phyloP scores from a whole-genome alignment of 1,140 invertebrate species.

The Harlomillsia oculata region DNA sequence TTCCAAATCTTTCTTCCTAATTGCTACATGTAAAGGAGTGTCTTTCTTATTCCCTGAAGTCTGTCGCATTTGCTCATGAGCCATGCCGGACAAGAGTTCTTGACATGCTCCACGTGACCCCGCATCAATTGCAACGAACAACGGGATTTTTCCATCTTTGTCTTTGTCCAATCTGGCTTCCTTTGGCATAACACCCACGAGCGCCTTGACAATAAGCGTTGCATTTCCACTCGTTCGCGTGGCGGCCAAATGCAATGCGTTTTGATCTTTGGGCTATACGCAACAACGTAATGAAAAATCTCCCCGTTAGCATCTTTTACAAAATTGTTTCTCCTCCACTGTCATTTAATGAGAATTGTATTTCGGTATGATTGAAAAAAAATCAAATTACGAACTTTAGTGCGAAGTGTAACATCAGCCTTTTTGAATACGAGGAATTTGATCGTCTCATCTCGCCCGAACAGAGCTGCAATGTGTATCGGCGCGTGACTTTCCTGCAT shows the following conservation, averaged over 20 bases:
- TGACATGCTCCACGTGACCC: slow-evolving; percentile 86
- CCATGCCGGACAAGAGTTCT: slow-evolving; percentile 65
- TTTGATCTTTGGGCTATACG: slow-evolving; percentile 56
- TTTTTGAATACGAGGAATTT: slow-evolving; percentile 77
- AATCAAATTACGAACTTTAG: slow-evolving; percentile 58
- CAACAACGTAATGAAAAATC: slow-evolving; percentile 4
- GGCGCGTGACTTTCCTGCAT: slow-evolving; percentile 41
- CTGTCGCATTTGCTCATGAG: slow-evolving; percentile 67
- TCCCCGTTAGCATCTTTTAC: neutral
- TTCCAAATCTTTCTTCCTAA: slow-evolving; percentile 76
- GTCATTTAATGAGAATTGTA: neutral
- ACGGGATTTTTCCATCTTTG: slow-evolving; percentile 87
- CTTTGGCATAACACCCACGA: slow-evolving; percentile 72
- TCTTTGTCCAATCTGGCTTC: slow-evolving; percentile 75
- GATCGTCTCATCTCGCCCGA: slow-evolving; percentile 88
- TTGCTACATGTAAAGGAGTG: slow-evolving; percentile 82
- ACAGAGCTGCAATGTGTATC: slow-evolving; percentile 83
- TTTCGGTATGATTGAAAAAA: neutral
- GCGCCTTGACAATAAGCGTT: slow-evolving; percentile 71
- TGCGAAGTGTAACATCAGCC: slow-evolving; percentile 81
- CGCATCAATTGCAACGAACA: slow-evolving; percentile 82
- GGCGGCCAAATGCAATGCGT: slow-evolving; percentile 82
- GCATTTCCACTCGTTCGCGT: slow-evolving; percentile 79
- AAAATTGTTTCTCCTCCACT: neutral
- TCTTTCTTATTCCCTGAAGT: slow-evolving; percentile 57